Evolutionary conservation across 2,113 vertebrate genomes (phyloP), one percentile per base, ranked within the genome.

Genomic region (Himantopus leucocephalus): DNA sequence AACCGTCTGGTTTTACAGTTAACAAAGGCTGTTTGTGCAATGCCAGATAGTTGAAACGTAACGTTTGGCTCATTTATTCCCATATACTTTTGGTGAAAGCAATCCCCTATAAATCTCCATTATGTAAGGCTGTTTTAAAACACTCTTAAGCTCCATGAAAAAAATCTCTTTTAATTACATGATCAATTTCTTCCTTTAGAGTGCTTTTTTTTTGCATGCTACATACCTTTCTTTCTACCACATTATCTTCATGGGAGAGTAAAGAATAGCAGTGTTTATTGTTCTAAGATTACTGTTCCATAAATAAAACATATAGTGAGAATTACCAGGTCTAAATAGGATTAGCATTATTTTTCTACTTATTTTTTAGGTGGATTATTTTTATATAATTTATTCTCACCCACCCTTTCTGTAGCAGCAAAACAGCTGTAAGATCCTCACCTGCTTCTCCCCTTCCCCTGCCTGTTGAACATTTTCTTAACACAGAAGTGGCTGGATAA

Each of bases 361-460:
- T 73, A 81, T 73, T 91, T 94, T 86, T 86, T 84, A 68, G 35
- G n/a, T 79, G 58, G 52, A 89, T 94, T 85, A 66, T 73, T 94
- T 92, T 85, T 82, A 50, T 89, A 9, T 71, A 19, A 72, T 81
- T 86, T 92, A 53, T 86, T 94, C 58, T 64, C 23, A 88, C 6
- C 19, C 34, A 86, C 12, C 34, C 64, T 86, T 92, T 71, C 73
- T 67, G 16, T 30, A 85, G 27, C n/a, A 62, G 52, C 18, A 78
- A 39, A 94, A 34, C 10, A 84, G 7, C 24, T 81, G 79, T 58
- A 85, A 77, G 50, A 15, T 70, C 41, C 41, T 90, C 60, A 84
- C 24, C 5, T 4, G 71, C 35, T 71, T 88, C 53, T 76, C 41
- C 29, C 34, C 5, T 76, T 80, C 55, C 3, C 5, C 6, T 35